phyloP scores from a whole-genome alignment of 2,797 vertebrate genomes.

The Platyrinchus mystaceus region DNA sequence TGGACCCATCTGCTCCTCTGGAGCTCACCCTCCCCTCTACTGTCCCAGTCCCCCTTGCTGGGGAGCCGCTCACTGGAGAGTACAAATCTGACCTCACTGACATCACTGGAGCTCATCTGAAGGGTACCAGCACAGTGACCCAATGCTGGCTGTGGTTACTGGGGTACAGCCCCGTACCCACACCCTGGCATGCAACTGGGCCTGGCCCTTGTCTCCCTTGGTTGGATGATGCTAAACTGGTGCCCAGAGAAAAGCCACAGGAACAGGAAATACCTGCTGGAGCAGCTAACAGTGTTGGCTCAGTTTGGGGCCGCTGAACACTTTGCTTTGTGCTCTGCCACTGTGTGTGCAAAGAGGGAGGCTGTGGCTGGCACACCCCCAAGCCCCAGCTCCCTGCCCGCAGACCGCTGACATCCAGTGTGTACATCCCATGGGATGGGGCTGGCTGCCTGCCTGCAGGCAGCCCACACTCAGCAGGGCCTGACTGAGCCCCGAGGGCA shows the following conservation, averaged over 20 bases:
- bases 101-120: fast-evolving
- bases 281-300: fast-evolving
- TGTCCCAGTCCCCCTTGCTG: background rate
- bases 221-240: background rate
- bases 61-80: background rate
- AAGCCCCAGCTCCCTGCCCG: background rate
- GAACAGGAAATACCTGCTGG: background rate
- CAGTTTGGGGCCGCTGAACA: background rate
- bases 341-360: background rate
- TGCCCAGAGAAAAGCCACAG: background rate
- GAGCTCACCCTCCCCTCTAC: background rate
- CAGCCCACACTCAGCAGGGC: background rate
- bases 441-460: background rate
- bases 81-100: background rate
- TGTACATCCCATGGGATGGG: background rate
- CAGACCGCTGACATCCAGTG: fast-evolving
- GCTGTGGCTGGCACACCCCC: background rate
- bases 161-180: background rate
- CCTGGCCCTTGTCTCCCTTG: background rate
- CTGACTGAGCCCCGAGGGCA: fast-evolving
- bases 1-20: background rate
- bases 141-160: fast-evolving
- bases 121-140: background rate
- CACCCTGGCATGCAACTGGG: background rate
- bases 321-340: background rate